These are phyloP conservation scores for Cephus cinctus DNA, from an alignment of 1,140 invertebrate species.

Conservation along the genomic window DNA sequence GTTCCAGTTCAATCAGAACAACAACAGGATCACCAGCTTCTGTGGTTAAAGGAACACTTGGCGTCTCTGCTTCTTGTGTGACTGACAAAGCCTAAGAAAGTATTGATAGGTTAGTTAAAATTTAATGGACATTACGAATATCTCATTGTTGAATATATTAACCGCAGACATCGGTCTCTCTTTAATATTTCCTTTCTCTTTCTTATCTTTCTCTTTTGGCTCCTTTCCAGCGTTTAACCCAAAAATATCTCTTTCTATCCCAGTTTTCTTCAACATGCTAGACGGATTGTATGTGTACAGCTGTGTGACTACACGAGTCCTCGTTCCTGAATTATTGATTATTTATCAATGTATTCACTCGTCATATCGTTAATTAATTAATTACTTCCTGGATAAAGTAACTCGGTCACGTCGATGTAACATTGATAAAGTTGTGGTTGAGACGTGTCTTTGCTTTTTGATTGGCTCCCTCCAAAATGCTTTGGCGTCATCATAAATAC, in stretches of 20 bases:
- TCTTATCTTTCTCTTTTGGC: constrained; percentile 14
- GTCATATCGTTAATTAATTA: too few relatives aligned
- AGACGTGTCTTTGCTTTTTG: background rate
- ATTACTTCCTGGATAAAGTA: constrained; percentile 40
- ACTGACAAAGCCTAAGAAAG: background rate
- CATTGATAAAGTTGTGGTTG: constrained; percentile 39
- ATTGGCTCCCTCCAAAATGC: background rate
- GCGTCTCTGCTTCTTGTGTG: constrained; percentile 1
- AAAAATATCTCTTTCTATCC: constrained; percentile 23
- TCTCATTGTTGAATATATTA: background rate
- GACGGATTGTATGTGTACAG: constrained; percentile 14
- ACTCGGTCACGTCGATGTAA: constrained; percentile 31
- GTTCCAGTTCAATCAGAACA: constrained; percentile 32
- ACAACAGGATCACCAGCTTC: constrained; percentile 26
- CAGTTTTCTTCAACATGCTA: constrained; percentile 25
- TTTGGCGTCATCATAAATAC: constrained; percentile 19
- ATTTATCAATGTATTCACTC: constrained; percentile 8
- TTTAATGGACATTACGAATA: background rate
- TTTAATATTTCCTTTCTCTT: background rate
- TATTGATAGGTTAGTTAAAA: background rate
- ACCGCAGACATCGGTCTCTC: background rate
- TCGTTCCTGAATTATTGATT: constrained; percentile 18
- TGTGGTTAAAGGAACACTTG: constrained; percentile 13
- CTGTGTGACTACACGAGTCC: constrained; percentile 24
- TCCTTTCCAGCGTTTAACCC: background rate